phyloP scores from a whole-genome alignment of 2,113 vertebrate genomes.

The Myrmophylax atrothorax region DNA sequence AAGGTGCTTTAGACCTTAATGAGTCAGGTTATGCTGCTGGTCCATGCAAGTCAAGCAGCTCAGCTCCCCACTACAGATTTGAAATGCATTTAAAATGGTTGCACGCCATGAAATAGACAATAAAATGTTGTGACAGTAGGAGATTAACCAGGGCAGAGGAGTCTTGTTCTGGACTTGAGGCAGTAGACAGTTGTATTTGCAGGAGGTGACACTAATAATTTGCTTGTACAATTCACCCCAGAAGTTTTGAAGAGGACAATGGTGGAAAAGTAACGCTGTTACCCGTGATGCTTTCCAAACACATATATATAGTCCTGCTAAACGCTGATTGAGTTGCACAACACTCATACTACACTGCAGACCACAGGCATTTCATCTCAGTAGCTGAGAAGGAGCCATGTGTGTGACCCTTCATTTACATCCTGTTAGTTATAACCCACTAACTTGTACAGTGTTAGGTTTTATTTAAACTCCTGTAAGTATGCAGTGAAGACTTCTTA shows the following conservation, averaged over 20 bases:
- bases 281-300: not conserved
- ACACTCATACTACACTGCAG: not conserved
- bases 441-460: not conserved
- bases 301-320: not conserved
- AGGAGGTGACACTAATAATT: constrained; percentile 1
- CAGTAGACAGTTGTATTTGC: not conserved
- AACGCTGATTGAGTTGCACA: not conserved
- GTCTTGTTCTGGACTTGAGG: not conserved
- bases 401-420: not conserved
- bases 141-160: not conserved
- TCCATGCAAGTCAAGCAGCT: not conserved
- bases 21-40: not conserved
- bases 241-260: not conserved
- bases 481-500: not conserved
- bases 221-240: not conserved
- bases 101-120: not conserved
- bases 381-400: not conserved
- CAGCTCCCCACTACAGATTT: not conserved
- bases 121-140: not conserved
- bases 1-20: not conserved
- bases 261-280: not conserved
- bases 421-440: not conserved
- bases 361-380: not conserved
- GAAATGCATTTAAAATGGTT: not conserved
- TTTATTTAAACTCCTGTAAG: not conserved